Percentiles rank a stretch among this genome's conserved stretches.
These are phyloP conservation scores for Hipparchia semele DNA, from an alignment of 2,888 invertebrate species.

Conservation along the genomic window DNA sequence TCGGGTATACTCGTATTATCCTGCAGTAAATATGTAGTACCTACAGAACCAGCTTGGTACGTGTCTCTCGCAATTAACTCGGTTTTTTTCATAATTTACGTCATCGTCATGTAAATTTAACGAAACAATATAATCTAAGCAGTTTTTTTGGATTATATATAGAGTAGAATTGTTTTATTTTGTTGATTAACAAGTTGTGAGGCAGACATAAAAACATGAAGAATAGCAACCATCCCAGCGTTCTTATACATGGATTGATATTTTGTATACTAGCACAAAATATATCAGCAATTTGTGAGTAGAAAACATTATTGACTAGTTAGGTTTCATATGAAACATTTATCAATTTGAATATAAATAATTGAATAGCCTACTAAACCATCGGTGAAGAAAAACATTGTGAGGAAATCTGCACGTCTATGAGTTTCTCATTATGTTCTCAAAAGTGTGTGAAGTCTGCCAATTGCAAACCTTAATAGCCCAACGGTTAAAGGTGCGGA, in stretches of 20 bases:
- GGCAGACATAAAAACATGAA: background rate
- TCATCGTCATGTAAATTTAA: background rate
- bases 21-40: background rate
- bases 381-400: too few species aligned
- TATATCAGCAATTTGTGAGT: slow-evolving; percentile 1
- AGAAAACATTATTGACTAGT: background rate
- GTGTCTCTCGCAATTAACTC: background rate
- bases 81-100: background rate
- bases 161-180: background rate
- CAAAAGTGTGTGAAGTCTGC: too few species aligned
- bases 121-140: background rate
- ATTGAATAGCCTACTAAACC: too few species aligned
- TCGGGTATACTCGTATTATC: too few species aligned
- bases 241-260: background rate
- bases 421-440: too few species aligned
- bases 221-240: background rate
- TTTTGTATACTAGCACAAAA: background rate
- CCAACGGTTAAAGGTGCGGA: too few species aligned
- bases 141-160: background rate
- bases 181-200: background rate
- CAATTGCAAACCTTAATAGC: too few species aligned
- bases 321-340: background rate
- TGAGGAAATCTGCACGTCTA: too few species aligned
- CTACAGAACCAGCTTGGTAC: background rate
- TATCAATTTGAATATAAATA: too few species aligned